phyloP scores from a whole-genome alignment of 92 coral and sea anemone species.

The Phenganax marumi region DNA sequence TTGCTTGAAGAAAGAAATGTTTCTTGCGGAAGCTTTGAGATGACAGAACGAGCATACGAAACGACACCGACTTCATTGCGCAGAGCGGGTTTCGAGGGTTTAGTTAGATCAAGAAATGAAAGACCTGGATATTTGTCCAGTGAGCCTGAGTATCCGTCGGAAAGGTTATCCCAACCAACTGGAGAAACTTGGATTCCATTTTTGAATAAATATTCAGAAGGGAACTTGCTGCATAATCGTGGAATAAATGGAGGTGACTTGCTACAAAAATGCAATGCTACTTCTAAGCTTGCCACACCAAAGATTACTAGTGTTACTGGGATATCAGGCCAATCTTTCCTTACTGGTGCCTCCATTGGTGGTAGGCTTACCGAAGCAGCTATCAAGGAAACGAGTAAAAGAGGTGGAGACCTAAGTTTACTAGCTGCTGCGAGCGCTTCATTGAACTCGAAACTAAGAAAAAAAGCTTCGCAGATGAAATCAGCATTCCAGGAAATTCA shows the following conservation, averaged over 20 bases:
- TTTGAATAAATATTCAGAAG: too few relatives aligned
- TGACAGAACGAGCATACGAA: background rate
- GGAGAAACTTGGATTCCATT: background rate
- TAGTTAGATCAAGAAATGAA: background rate
- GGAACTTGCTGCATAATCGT: too few relatives aligned
- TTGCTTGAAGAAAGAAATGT: background rate
- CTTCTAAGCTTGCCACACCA: background rate
- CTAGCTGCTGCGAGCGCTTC: conserved; percentile 10
- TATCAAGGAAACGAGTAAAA: background rate
- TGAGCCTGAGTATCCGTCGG: background rate
- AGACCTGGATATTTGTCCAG: background rate
- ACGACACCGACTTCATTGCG: background rate
- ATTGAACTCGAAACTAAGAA: background rate
- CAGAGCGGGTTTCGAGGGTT: background rate
- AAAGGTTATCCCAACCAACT: background rate
- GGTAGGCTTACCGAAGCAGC: background rate
- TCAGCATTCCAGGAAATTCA: conserved; percentile 9
- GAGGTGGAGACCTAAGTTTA: background rate
- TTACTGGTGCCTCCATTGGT: background rate
- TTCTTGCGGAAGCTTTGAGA: background rate
- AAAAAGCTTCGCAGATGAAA: background rate
- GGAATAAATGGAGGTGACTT: too few relatives aligned
- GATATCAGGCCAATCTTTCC: background rate
- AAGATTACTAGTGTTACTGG: background rate
- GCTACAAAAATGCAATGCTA: too few relatives aligned